Conservation (phyloP, 2,113 vertebrate genomes). For the Scalopus aquaticus region DNA sequence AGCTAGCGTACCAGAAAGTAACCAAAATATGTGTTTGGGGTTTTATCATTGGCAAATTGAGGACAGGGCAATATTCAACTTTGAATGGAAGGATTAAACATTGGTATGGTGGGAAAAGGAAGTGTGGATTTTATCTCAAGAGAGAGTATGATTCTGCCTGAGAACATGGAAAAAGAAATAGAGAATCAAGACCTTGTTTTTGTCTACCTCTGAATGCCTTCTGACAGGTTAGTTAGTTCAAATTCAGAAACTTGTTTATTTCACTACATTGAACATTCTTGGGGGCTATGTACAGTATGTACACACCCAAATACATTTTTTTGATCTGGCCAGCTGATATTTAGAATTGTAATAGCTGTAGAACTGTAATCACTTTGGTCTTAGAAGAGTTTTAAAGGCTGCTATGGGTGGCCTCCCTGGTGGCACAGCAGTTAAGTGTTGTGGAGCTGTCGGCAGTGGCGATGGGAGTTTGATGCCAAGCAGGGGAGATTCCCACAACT, state of each 20-base stretch:
- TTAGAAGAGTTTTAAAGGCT: neutral
- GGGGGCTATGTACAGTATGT: no score
- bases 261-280: neutral
- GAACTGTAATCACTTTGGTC: neutral
- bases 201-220: neutral
- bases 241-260: neutral
- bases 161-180: neutral
- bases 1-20: neutral
- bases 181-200: neutral
- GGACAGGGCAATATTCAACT: neutral
- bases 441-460: no score
- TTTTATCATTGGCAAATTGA: neutral
- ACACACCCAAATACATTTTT: neutral
- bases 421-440: no score
- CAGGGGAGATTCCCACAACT: no score
- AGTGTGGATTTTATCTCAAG: neutral
- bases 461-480: no score
- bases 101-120: neutral
- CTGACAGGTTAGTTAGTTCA: neutral
- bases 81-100: neutral
- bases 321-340: neutral
- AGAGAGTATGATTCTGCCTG: neutral
- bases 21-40: neutral
- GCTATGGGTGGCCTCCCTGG: no score
- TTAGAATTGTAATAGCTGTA: neutral